These are phyloP conservation scores for Trogon surrucura DNA, from an alignment of 2,113 vertebrate genomes.

Conservation along the genomic window DNA sequence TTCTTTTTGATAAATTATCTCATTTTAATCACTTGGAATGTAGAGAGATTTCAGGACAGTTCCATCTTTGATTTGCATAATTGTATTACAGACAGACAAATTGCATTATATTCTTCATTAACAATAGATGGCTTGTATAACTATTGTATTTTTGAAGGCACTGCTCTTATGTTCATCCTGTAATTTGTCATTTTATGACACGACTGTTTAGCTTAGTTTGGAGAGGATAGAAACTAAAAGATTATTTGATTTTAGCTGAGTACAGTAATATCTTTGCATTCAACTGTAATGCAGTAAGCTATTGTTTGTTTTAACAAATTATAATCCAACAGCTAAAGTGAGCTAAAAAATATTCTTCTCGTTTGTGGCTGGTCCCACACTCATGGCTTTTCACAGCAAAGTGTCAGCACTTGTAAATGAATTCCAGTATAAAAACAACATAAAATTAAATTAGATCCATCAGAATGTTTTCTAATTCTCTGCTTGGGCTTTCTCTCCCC, in stretches of 20 bases:
- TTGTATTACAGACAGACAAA: constrained; percentile 86
- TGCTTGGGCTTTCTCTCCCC: not conserved
- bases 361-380: constrained; percentile 62
- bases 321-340: constrained; percentile 72
- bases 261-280: constrained; percentile 70
- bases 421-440: constrained; percentile 60
- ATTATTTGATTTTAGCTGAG: constrained; percentile 80
- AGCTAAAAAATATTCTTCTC: constrained; percentile 62
- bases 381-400: constrained; percentile 59
- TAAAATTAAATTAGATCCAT: constrained; percentile 72
- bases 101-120: constrained; percentile 86
- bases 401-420: constrained; percentile 65
- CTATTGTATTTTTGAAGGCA: constrained; percentile 83
- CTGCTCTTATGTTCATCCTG: constrained; percentile 74
- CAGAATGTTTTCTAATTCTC: constrained; percentile 59
- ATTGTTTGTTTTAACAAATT: constrained; percentile 82
- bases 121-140: constrained; percentile 83
- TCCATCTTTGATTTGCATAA: constrained; percentile 84
- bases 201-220: constrained; percentile 61
- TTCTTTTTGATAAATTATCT: constrained; percentile 96
- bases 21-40: constrained; percentile 86
- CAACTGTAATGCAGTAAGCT: constrained; percentile 44
- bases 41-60: constrained; percentile 81
- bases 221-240: constrained; percentile 75
- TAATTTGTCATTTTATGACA: constrained; percentile 83